A percentile compares a stretch with the other conserved stretches of the same genome.
Evolutionary conservation across 2,113 vertebrate species (phyloP).

Genomic region (Aythya baeri): DNA sequence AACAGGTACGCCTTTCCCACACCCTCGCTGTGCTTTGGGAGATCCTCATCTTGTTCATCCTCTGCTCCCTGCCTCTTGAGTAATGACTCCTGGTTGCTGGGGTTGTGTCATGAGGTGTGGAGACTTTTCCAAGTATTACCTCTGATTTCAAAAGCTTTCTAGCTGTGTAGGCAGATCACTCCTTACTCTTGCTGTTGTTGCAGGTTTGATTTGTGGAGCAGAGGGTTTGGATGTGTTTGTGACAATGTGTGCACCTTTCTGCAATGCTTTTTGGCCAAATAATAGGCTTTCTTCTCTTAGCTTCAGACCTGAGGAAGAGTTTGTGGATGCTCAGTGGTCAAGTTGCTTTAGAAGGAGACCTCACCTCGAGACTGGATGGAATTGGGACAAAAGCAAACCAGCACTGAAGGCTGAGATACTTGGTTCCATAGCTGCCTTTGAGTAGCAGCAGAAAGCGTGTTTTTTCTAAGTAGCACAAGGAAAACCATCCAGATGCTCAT

Average conservation of each 20-base stretch:
- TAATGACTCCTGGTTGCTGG: neutral
- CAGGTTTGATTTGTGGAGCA: neutral
- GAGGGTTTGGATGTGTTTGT: neutral
- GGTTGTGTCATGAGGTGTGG: neutral
- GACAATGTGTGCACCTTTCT: neutral
- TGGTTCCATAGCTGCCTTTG: neutral
- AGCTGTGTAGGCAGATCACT: neutral
- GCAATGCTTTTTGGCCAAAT: rapidly evolving
- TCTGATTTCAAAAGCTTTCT: neutral
- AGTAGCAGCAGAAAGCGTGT: neutral
- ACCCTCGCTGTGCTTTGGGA: neutral
- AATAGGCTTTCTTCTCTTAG: neutral
- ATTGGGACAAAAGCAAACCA: neutral
- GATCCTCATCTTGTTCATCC: neutral
- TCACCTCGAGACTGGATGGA: neutral
- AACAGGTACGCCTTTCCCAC: neutral
- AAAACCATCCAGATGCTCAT: neutral
- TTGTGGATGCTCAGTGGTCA: neutral
- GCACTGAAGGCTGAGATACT: neutral
- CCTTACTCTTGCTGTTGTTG: rapidly evolving
- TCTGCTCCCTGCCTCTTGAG: neutral
- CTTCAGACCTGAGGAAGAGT: neutral
- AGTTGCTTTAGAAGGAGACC: neutral
- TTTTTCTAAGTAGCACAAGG: neutral
- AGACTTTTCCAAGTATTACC: neutral